Evolutionary conservation across 2,888 invertebrate species (phyloP), one percentile per base, ranked within the genome.

Genomic region (Noctua pronuba): DNA sequence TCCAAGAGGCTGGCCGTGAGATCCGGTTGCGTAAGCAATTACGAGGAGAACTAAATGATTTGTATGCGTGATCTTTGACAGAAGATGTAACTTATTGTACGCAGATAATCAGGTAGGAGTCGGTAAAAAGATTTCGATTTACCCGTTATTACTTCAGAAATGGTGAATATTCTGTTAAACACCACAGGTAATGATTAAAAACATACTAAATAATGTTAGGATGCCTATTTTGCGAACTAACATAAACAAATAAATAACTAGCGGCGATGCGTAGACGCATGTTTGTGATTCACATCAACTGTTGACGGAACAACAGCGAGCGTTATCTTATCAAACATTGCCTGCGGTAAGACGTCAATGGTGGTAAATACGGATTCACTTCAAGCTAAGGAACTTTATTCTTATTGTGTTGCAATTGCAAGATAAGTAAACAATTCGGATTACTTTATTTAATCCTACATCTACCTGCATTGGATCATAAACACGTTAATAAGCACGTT

Each of bases 21-120:
- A 80, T 88, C 78, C 60, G 77, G 89, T 95, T 95, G 92, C 92
- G 90, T 93, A 95, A 95, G 82, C 28, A 68, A 80, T 80, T 84
- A 82, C 77, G 75, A 75, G 72, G 62, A 77, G 79, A 85, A 83
- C 83, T 21, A 73, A 88, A 73, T 31, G 77, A 80, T 83, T 87
- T 83, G 58, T 55, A 69, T 80, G 88, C 87, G 49, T 86, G 75
- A 85, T 78, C 82, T 85, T 80, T 85, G 83, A 73, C 80, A 66
- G 82, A 58, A 78, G 77, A 86, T 75, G 70, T 82, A 73, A 79
- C 74, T 71, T 55, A 60, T 58, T 72, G 31, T 66, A 44, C 58
- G 76, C 73, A 79, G 78, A 75, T 80, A 77, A 46, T 67, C 73
- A 74, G 80, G 78, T 80, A 79, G 35, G 58, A 55, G 13, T 8